These are phyloP conservation scores for Lithophane ornitopus DNA, from an alignment of 2,888 invertebrate genomes.

Conservation along the genomic window DNA sequence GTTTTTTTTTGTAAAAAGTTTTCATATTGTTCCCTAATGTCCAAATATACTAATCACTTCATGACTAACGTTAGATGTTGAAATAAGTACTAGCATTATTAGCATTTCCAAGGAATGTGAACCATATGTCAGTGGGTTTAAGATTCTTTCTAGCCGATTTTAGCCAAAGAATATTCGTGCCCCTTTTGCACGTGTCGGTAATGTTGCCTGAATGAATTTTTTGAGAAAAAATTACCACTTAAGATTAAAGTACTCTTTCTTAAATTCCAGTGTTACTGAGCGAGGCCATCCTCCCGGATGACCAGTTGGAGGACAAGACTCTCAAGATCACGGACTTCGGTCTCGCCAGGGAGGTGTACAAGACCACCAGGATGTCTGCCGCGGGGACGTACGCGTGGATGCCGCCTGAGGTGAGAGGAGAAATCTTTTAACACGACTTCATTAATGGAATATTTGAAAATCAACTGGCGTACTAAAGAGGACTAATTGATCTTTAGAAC, in stretches of 20 bases:
- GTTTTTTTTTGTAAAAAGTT: too few relatives aligned
- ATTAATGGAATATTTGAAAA: neutral
- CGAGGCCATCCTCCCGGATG: conserved; percentile 94
- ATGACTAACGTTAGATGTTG: neutral
- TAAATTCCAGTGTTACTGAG: conserved; percentile 94
- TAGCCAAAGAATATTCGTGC: neutral
- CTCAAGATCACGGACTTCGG: conserved; percentile 99
- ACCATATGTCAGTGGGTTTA: neutral
- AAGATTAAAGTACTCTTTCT: conserved; percentile 36
- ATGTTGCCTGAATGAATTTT: neutral
- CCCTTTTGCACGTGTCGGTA: neutral
- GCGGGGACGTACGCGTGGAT: conserved; percentile 99
- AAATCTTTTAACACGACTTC: too few relatives aligned
- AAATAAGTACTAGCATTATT: neutral
- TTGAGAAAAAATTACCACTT: neutral
- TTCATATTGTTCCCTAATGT: neutral
- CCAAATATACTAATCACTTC: neutral
- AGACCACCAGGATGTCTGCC: conserved; percentile 99
- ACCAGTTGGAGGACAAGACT: conserved; percentile 96
- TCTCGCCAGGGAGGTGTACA: conserved; percentile 98
- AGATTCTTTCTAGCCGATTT: neutral
- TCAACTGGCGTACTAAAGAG: neutral
- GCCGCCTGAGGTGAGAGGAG: conserved; percentile 97
- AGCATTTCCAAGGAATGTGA: neutral
- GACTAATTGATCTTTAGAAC: neutral